These are phyloP conservation scores for Stichodactyla helianthus DNA, from an alignment of 64 coral and sea anemone genomes.

Conservation along the genomic window DNA sequence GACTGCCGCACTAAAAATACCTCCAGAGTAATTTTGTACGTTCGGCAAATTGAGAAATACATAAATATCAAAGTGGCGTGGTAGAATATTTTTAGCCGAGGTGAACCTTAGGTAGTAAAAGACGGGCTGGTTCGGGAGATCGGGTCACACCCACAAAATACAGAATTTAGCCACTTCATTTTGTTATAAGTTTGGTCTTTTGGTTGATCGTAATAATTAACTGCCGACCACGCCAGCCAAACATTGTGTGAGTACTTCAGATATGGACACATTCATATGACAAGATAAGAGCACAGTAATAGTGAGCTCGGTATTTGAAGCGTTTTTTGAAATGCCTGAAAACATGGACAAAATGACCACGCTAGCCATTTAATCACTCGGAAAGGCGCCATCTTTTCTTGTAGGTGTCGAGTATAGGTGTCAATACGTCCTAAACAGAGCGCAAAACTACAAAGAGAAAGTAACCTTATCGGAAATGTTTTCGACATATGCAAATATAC, in stretches of 20 bases:
- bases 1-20: not conserved
- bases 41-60: not conserved
- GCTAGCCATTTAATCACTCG: not conserved
- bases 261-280: not conserved
- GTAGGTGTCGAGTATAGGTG: not conserved
- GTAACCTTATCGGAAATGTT: not conserved
- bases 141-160: not conserved
- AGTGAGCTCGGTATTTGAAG: not conserved
- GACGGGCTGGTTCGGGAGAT: not conserved
- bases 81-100: not conserved
- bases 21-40: not conserved
- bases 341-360: constrained; percentile 6
- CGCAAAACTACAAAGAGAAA: not conserved
- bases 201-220: no score
- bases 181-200: not conserved
- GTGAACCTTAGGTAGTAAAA: not conserved
- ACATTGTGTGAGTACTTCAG: not conserved
- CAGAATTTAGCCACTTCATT: not conserved
- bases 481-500: constrained; percentile 7
- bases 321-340: not conserved
- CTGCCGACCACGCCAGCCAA: not conserved
- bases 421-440: not conserved
- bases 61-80: not conserved
- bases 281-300: not conserved
- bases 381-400: not conserved